Percentiles rank a stretch among this genome's conserved stretches.
These are phyloP conservation scores for Graphium colonna DNA, from an alignment of 2,888 invertebrate species.

Conservation along the genomic window DNA sequence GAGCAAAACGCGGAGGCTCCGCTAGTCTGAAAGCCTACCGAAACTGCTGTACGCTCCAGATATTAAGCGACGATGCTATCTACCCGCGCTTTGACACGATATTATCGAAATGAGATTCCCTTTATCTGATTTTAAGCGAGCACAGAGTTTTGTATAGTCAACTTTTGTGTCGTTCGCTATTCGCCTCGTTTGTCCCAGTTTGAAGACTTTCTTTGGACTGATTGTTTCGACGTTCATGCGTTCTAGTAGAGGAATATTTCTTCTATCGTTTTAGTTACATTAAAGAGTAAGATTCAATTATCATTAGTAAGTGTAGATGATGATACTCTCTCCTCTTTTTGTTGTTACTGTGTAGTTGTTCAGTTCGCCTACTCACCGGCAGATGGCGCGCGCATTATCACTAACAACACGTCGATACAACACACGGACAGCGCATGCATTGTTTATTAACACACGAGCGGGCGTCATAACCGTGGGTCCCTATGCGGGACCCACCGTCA, in stretches of 20 bases:
- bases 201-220: not conserved
- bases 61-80: not conserved
- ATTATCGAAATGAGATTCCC: too few relatives aligned
- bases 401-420: slow-evolving; percentile 58
- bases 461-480: slow-evolving; percentile 60
- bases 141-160: too few relatives aligned
- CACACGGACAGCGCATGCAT: slow-evolving; percentile 50
- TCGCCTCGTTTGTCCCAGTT: not conserved
- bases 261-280: too few relatives aligned
- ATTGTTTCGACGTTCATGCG: not conserved
- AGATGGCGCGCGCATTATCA: slow-evolving; percentile 53
- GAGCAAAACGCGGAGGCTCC: not conserved
- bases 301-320: too few relatives aligned
- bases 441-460: slow-evolving; percentile 48
- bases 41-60: not conserved
- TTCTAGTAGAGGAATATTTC: too few relatives aligned
- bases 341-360: too few relatives aligned
- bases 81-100: too few relatives aligned
- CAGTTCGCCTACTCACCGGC: slow-evolving; percentile 18
- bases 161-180: not conserved
- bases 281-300: too few relatives aligned
- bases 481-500: slow-evolving; percentile 60
- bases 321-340: too few relatives aligned
- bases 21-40: too few relatives aligned
- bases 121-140: too few relatives aligned